These are phyloP conservation scores for Actinemys pallida DNA, from an alignment of 2,113 vertebrate species.

Conservation along the genomic window DNA sequence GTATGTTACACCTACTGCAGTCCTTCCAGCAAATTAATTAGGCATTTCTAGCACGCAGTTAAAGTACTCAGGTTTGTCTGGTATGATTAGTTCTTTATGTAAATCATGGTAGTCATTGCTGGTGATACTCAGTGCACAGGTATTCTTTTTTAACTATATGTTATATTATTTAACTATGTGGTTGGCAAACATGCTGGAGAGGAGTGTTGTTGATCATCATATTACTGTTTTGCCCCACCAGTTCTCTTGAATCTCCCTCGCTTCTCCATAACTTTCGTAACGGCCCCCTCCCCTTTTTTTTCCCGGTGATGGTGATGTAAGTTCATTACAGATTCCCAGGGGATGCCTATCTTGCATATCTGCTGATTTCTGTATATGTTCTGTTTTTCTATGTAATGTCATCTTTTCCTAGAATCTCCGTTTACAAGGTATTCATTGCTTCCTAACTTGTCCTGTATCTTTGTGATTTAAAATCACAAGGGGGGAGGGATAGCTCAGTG, in stretches of 20 bases:
- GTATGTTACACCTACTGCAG: fast-evolving
- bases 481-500: no score
- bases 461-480: neutral
- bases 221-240: neutral
- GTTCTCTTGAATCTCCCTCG: neutral
- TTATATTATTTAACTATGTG: neutral
- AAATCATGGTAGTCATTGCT: neutral
- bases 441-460: neutral
- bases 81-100: neutral
- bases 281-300: no score
- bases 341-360: neutral
- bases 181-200: neutral
- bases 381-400: neutral
- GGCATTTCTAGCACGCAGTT: neutral
- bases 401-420: neutral
- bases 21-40: neutral
- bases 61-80: neutral
- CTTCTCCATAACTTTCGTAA: neutral
- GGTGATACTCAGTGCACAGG: neutral
- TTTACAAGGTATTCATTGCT: neutral
- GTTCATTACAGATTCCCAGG: neutral
- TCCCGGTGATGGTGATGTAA: neutral
- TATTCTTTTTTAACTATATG: neutral
- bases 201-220: neutral
- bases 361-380: neutral